phyloP scores from a whole-genome alignment of 2,888 invertebrate genomes.

The Parnassius mnemosyne region DNA sequence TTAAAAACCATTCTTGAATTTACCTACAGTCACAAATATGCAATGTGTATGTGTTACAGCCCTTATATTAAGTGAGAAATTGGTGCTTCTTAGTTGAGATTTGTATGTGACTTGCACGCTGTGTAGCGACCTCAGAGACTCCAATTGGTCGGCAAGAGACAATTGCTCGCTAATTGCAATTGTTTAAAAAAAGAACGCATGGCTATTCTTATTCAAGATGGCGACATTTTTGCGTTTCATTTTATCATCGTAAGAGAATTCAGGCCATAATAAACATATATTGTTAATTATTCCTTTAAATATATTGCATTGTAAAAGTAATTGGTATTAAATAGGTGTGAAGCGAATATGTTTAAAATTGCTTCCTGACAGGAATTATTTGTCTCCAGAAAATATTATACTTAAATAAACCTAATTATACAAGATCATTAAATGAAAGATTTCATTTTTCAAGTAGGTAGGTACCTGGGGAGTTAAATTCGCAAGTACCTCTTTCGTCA shows the following conservation, averaged over 20 bases:
- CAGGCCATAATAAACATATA: too few relatives aligned
- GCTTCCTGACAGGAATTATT: too few relatives aligned
- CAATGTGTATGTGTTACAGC: slow-evolving; percentile 3
- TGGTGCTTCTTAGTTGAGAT: slow-evolving; percentile 70
- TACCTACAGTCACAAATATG: neutral
- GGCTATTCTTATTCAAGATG: slow-evolving; percentile 55
- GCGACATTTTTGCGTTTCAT: slow-evolving; percentile 37
- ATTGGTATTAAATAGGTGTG: too few relatives aligned
- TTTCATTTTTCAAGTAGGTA: too few relatives aligned
- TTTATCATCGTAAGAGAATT: neutral
- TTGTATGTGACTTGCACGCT: slow-evolving; percentile 54
- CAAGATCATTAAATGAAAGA: too few relatives aligned
- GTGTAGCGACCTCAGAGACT: slow-evolving; percentile 28
- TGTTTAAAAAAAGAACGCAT: slow-evolving; percentile 65
- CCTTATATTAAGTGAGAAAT: slow-evolving; percentile 64
- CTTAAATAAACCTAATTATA: too few relatives aligned
- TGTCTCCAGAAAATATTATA: too few relatives aligned
- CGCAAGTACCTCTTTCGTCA: too few relatives aligned
- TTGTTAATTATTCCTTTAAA: too few relatives aligned
- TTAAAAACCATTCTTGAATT: neutral
- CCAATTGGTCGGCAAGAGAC: slow-evolving; percentile 49
- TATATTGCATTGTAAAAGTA: too few relatives aligned
- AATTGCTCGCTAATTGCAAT: slow-evolving; percentile 69
- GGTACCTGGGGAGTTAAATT: too few relatives aligned
- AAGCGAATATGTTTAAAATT: too few relatives aligned